Percentiles rank a stretch among this genome's conserved stretches.
Evolutionary conservation across 2,888 invertebrate genomes (phyloP).

Genomic region (Lasioglossum morio): DNA sequence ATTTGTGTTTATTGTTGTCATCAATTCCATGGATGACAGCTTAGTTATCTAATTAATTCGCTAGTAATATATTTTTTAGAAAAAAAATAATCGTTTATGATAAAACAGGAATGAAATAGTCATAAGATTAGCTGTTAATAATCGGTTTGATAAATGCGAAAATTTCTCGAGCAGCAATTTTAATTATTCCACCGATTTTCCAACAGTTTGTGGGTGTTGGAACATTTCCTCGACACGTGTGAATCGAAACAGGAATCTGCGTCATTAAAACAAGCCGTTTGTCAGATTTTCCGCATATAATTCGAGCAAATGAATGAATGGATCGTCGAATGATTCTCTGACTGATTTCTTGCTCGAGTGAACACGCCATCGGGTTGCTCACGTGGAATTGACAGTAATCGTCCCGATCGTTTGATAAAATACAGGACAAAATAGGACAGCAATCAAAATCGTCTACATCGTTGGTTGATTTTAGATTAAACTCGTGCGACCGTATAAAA

Average conservation of each 20-base stretch:
- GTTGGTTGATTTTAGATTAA: constrained; percentile 35
- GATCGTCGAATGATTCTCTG: neutral
- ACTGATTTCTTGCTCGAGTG: neutral
- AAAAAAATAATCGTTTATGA: too few relatives aligned
- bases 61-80: too few relatives aligned
- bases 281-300: neutral
- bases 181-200: neutral
- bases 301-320: constrained; percentile 8
- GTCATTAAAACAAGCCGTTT: neutral
- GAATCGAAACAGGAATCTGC: neutral
- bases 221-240: neutral
- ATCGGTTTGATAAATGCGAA: too few relatives aligned
- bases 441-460: constrained; percentile 42
- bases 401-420: neutral
- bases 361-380: neutral
- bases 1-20: too few relatives aligned
- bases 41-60: too few relatives aligned
- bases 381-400: neutral
- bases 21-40: too few relatives aligned
- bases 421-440: neutral
- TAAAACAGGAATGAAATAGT: too few relatives aligned
- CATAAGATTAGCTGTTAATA: too few relatives aligned
- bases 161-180: too few relatives aligned
- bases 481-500: constrained; percentile 2
- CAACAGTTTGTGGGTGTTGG: neutral